A percentile compares a stretch with the other conserved stretches of the same genome.
phyloP scores from a whole-genome alignment of 2,113 vertebrate genomes.

The Talpa occidentalis region DNA sequence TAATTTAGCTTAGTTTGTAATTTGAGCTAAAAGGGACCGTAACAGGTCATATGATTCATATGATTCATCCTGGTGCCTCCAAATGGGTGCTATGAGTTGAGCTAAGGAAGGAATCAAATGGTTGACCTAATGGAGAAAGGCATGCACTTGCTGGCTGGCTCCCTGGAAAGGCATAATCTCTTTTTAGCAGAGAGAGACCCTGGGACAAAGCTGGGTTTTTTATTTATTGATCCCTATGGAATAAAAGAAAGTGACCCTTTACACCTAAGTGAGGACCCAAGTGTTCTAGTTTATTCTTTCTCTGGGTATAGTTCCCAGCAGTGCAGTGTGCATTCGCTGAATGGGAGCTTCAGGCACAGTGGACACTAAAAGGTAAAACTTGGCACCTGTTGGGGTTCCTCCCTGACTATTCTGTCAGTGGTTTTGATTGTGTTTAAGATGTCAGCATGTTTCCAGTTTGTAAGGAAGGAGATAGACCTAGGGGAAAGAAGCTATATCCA shows the following conservation, averaged over 20 bases:
- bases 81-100: background rate
- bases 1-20: conserved; percentile 47
- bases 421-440: background rate
- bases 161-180: background rate
- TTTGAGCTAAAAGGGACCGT: conserved; percentile 37
- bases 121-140: background rate
- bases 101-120: background rate
- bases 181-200: conserved; percentile 33
- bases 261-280: background rate
- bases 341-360: background rate
- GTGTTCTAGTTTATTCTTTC: conserved; percentile 31
- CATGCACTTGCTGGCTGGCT: background rate
- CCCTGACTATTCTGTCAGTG: background rate
- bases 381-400: background rate
- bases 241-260: background rate
- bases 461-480: background rate
- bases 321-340: background rate
- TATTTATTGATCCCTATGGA: background rate
- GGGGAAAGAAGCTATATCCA: background rate
- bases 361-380: background rate
- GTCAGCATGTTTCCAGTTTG: background rate
- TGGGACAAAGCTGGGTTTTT: conserved; percentile 18
- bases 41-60: conserved; percentile 28
- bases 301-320: background rate
- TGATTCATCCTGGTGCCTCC: conserved; percentile 16